Percentiles rank a stretch among this genome's conserved stretches.
Evolutionary conservation across 2,797 vertebrate genomes (phyloP).

Genomic region (Gymnoscopelus microlampas): DNA sequence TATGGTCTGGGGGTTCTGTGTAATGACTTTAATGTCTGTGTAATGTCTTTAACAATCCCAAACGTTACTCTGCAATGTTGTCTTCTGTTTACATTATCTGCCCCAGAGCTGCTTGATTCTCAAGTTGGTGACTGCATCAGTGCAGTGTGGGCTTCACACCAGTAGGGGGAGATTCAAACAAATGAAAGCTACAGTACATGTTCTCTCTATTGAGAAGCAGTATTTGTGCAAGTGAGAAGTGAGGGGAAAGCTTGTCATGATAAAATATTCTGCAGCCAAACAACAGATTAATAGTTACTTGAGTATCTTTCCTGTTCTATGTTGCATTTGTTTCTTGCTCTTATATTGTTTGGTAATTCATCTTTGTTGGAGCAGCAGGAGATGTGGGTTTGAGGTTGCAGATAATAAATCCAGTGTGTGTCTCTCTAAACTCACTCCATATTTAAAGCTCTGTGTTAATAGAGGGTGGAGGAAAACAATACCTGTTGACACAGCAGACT

Average conservation of each 20-base stretch:
- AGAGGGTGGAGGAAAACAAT: constrained; percentile 5
- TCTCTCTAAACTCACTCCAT: neutral
- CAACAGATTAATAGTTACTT: neutral
- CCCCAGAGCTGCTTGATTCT: no score
- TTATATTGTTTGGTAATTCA: neutral
- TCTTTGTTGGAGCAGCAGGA: neutral
- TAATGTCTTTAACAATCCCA: no score
- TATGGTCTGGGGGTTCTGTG: no score
- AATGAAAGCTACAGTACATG: neutral
- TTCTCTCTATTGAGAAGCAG: neutral
- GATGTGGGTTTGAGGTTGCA: neutral
- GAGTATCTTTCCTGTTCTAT: neutral
- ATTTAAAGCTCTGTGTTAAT: neutral
- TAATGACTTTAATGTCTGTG: no score
- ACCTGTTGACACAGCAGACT: neutral
- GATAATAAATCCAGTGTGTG: neutral
- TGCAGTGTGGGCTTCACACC: neutral
- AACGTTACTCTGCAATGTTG: no score
- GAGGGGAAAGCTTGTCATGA: neutral
- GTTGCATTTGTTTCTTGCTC: neutral
- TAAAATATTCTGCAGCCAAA: neutral
- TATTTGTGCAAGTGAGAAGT: neutral
- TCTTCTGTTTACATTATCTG: no score
- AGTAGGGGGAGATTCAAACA: constrained; percentile 18
- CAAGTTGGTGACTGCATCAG: neutral